Percentiles rank a stretch among this genome's conserved stretches.
Evolutionary conservation across 1,140 invertebrate species (phyloP).

Genomic region (Luehdorfia chinensis): DNA sequence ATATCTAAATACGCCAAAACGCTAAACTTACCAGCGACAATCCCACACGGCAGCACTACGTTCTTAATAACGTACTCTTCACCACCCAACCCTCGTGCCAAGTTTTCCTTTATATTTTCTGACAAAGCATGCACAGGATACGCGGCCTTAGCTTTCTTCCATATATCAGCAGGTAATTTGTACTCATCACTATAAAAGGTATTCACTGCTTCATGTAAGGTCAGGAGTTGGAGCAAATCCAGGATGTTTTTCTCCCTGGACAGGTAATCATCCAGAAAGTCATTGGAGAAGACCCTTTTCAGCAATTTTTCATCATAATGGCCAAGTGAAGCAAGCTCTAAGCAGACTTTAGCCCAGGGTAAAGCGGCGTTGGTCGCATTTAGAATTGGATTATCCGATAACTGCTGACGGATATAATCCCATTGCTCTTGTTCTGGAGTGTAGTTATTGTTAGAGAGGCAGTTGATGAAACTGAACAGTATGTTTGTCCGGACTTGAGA

Average conservation of each 20-base stretch:
- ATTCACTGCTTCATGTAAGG: conserved; percentile 78
- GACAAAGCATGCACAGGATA: conserved; percentile 40
- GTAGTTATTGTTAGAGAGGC: conserved; percentile 77
- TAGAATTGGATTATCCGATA: conserved; percentile 56
- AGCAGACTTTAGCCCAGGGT: conserved; percentile 71
- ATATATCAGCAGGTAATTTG: conserved; percentile 31
- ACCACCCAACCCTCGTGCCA: conserved; percentile 44
- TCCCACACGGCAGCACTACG: conserved; percentile 48
- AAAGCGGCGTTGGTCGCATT: conserved; percentile 43
- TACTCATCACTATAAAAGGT: conserved; percentile 69
- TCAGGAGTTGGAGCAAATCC: conserved; percentile 73
- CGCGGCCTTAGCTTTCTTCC: conserved; percentile 38
- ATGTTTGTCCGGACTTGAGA: conserved; percentile 39
- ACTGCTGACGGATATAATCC: conserved; percentile 62
- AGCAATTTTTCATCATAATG: conserved; percentile 76
- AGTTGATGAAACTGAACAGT: conserved; percentile 73
- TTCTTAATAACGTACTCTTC: conserved; percentile 44
- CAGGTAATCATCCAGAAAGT: conserved; percentile 64
- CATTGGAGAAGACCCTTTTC: conserved; percentile 67
- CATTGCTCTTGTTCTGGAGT: conserved; percentile 76
- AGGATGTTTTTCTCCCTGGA: conserved; percentile 53
- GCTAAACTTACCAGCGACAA: conserved; percentile 44
- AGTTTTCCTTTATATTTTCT: conserved; percentile 31
- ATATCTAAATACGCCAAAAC: too few relatives aligned
- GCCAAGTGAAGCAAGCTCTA: conserved; percentile 76